These are phyloP conservation scores for Drosophila mercatorum DNA, from an alignment of 2,888 invertebrate genomes.

Conservation along the genomic window DNA sequence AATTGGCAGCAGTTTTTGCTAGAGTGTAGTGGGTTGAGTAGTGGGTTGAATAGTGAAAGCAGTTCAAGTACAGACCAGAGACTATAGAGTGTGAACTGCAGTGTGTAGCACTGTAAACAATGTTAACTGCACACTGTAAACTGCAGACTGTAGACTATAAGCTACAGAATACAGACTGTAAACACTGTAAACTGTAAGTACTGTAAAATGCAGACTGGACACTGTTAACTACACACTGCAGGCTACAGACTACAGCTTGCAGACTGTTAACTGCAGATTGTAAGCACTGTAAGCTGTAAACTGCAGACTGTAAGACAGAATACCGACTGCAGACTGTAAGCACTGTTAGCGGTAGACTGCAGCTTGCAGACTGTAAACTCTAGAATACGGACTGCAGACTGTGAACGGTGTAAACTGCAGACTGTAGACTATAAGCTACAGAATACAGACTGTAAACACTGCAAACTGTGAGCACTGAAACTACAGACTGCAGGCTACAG, in stretches of 20 bases:
- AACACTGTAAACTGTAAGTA: background rate
- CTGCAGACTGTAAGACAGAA: too few relatives aligned
- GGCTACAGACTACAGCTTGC: background rate
- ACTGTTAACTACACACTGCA: background rate
- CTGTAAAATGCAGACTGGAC: background rate
- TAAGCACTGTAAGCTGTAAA: too few relatives aligned
- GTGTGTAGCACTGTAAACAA: too few relatives aligned
- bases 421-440: background rate
- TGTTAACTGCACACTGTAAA: background rate
- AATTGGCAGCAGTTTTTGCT: slow-evolving; percentile 3
- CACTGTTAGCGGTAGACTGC: background rate
- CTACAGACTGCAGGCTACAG: background rate
- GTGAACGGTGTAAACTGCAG: too few relatives aligned
- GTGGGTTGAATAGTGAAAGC: background rate
- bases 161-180: background rate
- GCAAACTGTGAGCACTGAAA: background rate
- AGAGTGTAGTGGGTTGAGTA: background rate
- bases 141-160: background rate
- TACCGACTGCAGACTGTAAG: background rate
- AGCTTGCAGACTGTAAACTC: background rate
- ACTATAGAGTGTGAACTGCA: too few relatives aligned
- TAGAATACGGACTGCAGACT: background rate
- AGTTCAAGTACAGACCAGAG: background rate
- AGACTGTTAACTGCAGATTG: background rate
- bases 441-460: background rate